These are phyloP conservation scores for Merluccius polli DNA, from an alignment of 2,797 vertebrate species.

Conservation along the genomic window DNA sequence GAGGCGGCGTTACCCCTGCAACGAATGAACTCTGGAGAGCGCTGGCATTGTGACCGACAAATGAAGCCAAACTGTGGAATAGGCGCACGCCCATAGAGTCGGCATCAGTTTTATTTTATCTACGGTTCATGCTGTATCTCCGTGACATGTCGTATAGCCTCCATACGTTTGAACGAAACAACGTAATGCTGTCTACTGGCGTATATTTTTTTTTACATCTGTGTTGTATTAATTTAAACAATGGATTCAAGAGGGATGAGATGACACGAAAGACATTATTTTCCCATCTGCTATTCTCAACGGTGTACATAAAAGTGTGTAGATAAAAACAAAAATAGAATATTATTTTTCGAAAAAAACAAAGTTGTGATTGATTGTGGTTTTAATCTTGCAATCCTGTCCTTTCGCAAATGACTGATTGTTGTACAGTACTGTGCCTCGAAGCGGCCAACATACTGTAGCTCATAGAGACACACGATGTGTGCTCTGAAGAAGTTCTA, in stretches of 20 bases:
- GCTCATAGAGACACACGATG: constrained; percentile 20
- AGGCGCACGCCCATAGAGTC: not conserved
- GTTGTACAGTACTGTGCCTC: constrained; percentile 58
- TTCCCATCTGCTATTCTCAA: constrained; percentile 13
- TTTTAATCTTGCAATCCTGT: constrained; percentile 39
- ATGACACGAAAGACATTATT: constrained; percentile 14
- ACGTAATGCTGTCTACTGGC: not conserved
- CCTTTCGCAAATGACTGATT: constrained; percentile 51
- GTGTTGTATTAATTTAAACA: not conserved
- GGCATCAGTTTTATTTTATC: not conserved
- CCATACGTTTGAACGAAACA: not conserved
- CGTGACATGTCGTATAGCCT: not conserved
- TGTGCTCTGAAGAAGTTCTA: constrained; percentile 24
- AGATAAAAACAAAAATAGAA: not conserved
- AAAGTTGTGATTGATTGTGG: constrained; percentile 41
- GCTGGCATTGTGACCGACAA: not conserved
- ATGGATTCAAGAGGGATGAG: not conserved
- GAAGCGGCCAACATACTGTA: constrained; percentile 37
- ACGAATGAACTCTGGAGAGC: not conserved
- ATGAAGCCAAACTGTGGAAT: not conserved
- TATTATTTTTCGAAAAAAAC: not conserved
- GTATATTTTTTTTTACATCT: not conserved
- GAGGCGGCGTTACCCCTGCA: not conserved
- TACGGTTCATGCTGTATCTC: not conserved
- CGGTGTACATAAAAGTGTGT: not conserved